These are phyloP conservation scores for Leptopilina boulardi DNA, from an alignment of 1,140 invertebrate genomes.

Conservation along the genomic window DNA sequence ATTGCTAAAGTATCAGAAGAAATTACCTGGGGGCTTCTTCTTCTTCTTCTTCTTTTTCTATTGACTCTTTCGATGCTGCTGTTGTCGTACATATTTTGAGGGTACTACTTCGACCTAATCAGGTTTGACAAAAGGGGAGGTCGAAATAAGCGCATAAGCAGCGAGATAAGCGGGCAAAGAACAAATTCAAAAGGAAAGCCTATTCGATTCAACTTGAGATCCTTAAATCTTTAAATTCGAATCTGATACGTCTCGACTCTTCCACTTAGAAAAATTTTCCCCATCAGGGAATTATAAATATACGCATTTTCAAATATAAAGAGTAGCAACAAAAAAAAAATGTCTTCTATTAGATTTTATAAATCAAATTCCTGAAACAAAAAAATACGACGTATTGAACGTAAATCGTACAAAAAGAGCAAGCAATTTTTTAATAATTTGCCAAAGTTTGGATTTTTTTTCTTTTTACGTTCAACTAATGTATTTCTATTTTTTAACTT, in stretches of 20 bases:
- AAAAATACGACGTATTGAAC: too few species aligned
- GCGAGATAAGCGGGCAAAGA: conserved; percentile 47
- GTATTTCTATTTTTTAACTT: conserved; percentile 2
- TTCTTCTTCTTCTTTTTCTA: conserved; percentile 49
- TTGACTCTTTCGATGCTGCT: conserved; percentile 49
- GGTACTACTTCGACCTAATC: conserved; percentile 52
- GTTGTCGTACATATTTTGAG: conserved; percentile 36
- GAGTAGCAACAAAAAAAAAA: too few species aligned
- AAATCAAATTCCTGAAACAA: too few species aligned
- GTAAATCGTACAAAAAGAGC: too few species aligned
- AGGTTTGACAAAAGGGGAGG: conserved; percentile 49
- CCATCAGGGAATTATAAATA: neutral
- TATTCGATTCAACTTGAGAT: conserved; percentile 12
- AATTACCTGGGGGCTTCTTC: conserved; percentile 53
- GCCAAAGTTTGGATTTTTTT: neutral
- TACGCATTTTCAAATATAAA: too few species aligned
- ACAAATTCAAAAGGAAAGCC: conserved; percentile 45
- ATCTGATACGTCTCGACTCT: neutral
- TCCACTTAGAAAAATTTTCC: conserved; percentile 1
- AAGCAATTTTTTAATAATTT: neutral
- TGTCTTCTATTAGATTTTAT: too few species aligned
- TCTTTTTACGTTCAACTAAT: neutral
- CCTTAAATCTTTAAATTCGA: conserved; percentile 38
- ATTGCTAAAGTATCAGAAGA: conserved; percentile 29
- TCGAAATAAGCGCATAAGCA: conserved; percentile 50